Percentiles rank a stretch among this genome's conserved stretches.
phyloP scores from a whole-genome alignment of 2,888 invertebrate species.

The Cryptocephalus moraei region DNA sequence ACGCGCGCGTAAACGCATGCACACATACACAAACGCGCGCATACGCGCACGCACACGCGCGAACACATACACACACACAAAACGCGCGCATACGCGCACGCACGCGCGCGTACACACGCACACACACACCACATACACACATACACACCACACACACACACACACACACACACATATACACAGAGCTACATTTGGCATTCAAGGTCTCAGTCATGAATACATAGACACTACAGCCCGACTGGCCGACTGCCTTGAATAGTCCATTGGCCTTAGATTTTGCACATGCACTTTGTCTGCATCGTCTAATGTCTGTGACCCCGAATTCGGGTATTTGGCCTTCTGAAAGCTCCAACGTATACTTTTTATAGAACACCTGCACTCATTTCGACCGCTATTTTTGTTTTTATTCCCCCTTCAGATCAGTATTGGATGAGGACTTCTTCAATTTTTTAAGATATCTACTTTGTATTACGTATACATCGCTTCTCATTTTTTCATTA shows the following conservation, averaged over 20 bases:
- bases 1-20: no score
- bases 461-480: no score
- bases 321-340: slow-evolving; percentile 35
- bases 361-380: background rate
- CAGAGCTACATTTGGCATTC: slow-evolving; percentile 2
- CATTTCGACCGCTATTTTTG: slow-evolving; percentile 3
- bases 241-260: slow-evolving; percentile 36
- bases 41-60: no score
- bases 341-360: slow-evolving; percentile 10
- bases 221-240: slow-evolving; percentile 24
- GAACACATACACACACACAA: no score
- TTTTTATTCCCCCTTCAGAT: background rate
- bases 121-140: no score
- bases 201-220: slow-evolving; percentile 9
- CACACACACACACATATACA: no score
- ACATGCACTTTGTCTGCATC: slow-evolving; percentile 35
- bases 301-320: slow-evolving; percentile 38
- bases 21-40: no score
- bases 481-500: no score
- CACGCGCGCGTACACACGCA: no score
- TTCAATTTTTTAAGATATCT: background rate
- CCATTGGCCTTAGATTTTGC: slow-evolving; percentile 37
- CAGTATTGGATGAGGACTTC: slow-evolving; percentile 3
- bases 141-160: no score
- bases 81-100: no score